A percentile compares a stretch with the other conserved stretches of the same genome.
Evolutionary conservation across 2,888 invertebrate genomes (phyloP).

Genomic region (Leucophora obtusa): DNA sequence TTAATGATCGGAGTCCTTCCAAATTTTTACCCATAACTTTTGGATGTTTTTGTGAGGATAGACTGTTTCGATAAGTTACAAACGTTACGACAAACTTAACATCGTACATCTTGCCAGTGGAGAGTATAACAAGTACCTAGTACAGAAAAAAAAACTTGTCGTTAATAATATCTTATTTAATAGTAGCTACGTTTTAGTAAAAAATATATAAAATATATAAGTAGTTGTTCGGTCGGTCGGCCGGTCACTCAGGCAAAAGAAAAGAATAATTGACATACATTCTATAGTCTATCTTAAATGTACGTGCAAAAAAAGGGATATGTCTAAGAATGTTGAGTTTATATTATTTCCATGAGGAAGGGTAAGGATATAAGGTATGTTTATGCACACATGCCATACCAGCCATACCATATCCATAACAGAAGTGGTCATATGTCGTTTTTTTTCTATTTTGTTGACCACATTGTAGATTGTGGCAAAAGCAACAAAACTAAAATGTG

Average conservation of each 20-base stretch:
- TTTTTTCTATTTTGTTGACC: neutral
- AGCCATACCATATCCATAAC: neutral
- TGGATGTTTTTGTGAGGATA: no score
- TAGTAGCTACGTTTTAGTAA: no score
- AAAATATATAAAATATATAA: no score
- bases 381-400: neutral
- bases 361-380: neutral
- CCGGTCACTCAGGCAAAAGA: neutral
- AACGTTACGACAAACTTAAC: no score
- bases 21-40: no score
- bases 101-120: no score
- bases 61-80: no score
- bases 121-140: neutral
- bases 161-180: neutral
- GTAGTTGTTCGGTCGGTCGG: no score
- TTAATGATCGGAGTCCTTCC: no score
- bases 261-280: conserved; percentile 34
- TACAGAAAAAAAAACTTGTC: neutral
- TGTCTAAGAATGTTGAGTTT: conserved; percentile 10
- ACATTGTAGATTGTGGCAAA: conserved; percentile 15
- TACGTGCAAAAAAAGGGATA: conserved; percentile 28
- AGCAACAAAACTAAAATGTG: conserved; percentile 25
- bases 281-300: conserved; percentile 6
- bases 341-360: neutral
- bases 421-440: conserved; percentile 5